Base-by-base conservation (phyloP, 2,888 invertebrate species). In the Caenorhabditis wallacei region DNA sequence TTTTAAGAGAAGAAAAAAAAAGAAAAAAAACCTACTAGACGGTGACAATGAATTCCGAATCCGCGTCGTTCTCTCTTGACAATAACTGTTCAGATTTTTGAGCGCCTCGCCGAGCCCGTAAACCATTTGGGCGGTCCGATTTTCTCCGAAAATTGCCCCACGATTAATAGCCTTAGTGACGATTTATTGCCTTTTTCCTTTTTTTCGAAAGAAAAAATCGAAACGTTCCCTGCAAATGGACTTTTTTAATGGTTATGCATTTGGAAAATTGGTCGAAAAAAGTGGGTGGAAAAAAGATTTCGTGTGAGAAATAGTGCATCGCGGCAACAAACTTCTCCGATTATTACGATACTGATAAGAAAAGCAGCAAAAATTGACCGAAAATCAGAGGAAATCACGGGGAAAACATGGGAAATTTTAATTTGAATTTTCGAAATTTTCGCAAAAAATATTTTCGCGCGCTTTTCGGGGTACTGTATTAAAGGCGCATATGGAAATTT, bases 11-110 rank as follows among this genome's bases (percentile, higher is more conserved):
- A n/a, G n/a, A n/a, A n/a, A n/a, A n/a, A n/a, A n/a, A n/a, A n/a
- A n/a, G n/a, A n/a, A n/a, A n/a, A n/a, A 57, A 57, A 63, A 88
- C 89, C 78, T 66, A 90, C 90, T 84, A 30, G 86, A 80, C 37
- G 88, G 88, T 20, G 89, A 89, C 51, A 91, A 80, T 13, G 88
- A 87, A 57, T 88, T 89, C 24, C 89, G 85, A 51, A 90, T 59
- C 51, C 88, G 88, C 18, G 80, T 84, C 16, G 90, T 86, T 53
- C 85, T 87, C 57, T 90, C 89, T 72, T 90, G 89, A 80, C 87
- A 91, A 76, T 89, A 91, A 69, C 66, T 86, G 85, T 91, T 91
- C 64, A 91, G 75, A 72, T 87, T 90, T 72, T 88, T 88, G 68
- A 91, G 71, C 43, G 89, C 88, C 70, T 87, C 85, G 35, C 88